Conservation (phyloP, 2,113 vertebrate genomes). For the Tor tambroides region DNA sequence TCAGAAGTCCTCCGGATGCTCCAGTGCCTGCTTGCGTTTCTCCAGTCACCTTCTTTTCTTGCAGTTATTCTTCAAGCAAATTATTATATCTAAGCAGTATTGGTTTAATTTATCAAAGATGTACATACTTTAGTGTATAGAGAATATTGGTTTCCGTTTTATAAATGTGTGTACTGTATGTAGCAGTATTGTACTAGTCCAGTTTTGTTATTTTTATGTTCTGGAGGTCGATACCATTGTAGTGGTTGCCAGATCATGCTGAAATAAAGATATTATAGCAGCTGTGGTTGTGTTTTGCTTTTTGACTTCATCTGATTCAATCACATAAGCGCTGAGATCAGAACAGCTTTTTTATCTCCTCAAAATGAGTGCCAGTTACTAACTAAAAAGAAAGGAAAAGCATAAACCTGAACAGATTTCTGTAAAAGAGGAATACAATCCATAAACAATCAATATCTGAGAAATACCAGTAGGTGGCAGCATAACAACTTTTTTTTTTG, state of each 20-base stretch:
- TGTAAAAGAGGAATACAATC: background rate
- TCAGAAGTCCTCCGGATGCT: slow-evolving; percentile 16
- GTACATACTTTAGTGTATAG: slow-evolving; percentile 94
- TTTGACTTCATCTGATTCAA: background rate
- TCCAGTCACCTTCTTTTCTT: slow-evolving; percentile 29
- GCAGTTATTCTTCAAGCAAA: slow-evolving; percentile 24
- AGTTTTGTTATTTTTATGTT: slow-evolving; percentile 69
- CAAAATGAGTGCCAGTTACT: too few relatives aligned
- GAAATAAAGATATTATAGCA: slow-evolving; percentile 68
- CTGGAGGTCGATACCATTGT: slow-evolving; percentile 71
- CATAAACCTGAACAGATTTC: background rate
- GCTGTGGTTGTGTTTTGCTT: slow-evolving; percentile 44
- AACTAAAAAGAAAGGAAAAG: background rate
- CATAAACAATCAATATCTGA: background rate
- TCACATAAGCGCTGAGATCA: background rate
- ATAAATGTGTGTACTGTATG: slow-evolving; percentile 71
- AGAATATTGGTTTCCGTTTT: slow-evolving; percentile 83
- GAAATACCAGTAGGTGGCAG: slow-evolving; percentile 64
- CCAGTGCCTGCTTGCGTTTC: background rate
- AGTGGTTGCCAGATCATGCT: slow-evolving; percentile 68
- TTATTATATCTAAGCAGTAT: slow-evolving; percentile 78
- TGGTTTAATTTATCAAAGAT: slow-evolving; percentile 93
- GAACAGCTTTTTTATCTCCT: too few relatives aligned
- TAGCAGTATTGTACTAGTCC: slow-evolving; percentile 69
- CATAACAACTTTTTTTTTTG: slow-evolving; percentile 2